Base-by-base conservation (phyloP, 2,888 invertebrate species). In the Taenaris catops region DNA sequence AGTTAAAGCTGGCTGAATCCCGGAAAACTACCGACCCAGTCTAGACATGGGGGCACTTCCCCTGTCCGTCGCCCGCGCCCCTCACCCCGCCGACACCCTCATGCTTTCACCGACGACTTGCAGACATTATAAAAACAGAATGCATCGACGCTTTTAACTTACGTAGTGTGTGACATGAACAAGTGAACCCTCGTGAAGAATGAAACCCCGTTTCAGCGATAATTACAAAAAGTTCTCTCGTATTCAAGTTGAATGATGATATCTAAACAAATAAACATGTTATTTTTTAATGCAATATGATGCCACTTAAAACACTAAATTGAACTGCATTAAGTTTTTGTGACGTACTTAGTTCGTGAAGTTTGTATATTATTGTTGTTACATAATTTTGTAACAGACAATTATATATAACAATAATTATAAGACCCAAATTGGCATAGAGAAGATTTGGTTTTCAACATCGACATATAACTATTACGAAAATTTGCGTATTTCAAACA, bases 21-120 rank as follows among this genome's bases (percentile, higher is more conserved):
- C 76, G 86, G 87, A 87, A 83, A 86, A 86, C 87, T 87, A 84
- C 83, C 87, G 86, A 87, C 87, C 87, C 87, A 87, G 87, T 87
- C 87, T 87, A 87, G 87, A 87, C 87, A 66, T 78, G 86, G 84
- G 79, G 86, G 84, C 83, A 80, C 65, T 73, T 75, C 79, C 78
- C 81, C 76, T 65, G 63, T 46, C 46, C 52, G 53, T 45, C 47
- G 48, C 54, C 47, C 57, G 49, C 59, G 46, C 55, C 34, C 49
- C 49, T 48, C 55, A 36, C 50, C 44, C 46, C 43, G 18, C 38
- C 34, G 23, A 62, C 62, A 50, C 65, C 71, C 76, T 63, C 63
- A 48, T 63, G 80, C 75, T 81, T 83, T 81, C 81, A 79, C 55
- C 56, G 41, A 54, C 46, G 43, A 56, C 53, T 80, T 83, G 76